These are phyloP conservation scores for Anolis sagrei DNA, from an alignment of 2,113 vertebrate species.

Conservation along the genomic window DNA sequence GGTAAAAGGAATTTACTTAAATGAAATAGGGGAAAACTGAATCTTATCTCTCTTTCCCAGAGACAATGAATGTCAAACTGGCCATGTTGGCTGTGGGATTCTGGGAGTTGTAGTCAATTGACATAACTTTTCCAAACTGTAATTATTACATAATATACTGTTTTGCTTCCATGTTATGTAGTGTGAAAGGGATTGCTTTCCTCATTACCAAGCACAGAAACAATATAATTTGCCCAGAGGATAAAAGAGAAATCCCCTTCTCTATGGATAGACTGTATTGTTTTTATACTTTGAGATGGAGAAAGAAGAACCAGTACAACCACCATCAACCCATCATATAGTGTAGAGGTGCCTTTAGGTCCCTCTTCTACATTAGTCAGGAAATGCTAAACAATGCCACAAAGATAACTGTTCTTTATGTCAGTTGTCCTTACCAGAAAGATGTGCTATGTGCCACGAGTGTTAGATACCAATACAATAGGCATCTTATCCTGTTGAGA, in stretches of 20 bases:
- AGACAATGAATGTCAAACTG: background rate
- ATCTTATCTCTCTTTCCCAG: background rate
- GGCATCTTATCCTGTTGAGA: too few species aligned
- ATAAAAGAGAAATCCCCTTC: background rate
- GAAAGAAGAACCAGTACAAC: background rate
- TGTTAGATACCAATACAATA: too few species aligned
- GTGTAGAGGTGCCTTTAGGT: background rate
- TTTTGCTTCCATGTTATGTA: background rate
- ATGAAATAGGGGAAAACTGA: background rate
- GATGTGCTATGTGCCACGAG: too few species aligned
- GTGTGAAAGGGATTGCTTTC: background rate
- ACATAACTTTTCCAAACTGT: background rate
- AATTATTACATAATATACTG: too few species aligned
- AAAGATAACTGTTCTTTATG: too few species aligned
- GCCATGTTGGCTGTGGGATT: too few species aligned
- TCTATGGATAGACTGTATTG: background rate
- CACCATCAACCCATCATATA: background rate
- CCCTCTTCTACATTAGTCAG: background rate
- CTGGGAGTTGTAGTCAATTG: too few species aligned
- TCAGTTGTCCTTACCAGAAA: too few species aligned
- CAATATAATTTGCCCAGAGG: background rate
- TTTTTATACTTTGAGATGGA: background rate
- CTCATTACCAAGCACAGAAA: background rate
- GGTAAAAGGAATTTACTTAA: constrained; percentile 8
- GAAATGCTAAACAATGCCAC: background rate